Evolutionary conservation across 2,888 invertebrate species (phyloP), one percentile per base, ranked within the genome.

Genomic region (Meghimatium bilineatum): DNA sequence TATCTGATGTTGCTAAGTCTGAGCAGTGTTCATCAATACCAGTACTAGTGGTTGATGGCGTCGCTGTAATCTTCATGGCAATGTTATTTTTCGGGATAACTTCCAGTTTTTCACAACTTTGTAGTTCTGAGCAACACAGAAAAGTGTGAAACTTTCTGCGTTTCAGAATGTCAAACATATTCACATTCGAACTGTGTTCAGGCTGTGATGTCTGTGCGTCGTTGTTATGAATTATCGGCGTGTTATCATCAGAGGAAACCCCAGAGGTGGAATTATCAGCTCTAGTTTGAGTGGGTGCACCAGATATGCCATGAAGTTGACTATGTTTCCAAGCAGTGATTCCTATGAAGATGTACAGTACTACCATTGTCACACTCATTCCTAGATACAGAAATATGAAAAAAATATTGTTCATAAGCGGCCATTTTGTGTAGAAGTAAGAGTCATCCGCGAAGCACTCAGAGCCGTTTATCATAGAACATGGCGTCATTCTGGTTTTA

Each of bases 381-480:
- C n/a, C 34, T 0, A 81, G 32, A 63, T 71, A 74, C 5, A 81
- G 29, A 1, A 81, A 29, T 1, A 72, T 12, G n/a, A 75, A 74
- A 0, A 81, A 29, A 23, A 32, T 34, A 26, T 69, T 63, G 75
- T 72, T 81, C 17, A 81, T 0, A 6, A 52, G 34, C 1, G 81
- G 81, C 81, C 81, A 81, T 29, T 74, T 66, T 0, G 81, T 81
- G 81, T 74, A 12, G 34, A 38, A 29, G 81, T 63, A 81, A 2
- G 17, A 0, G 49, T 81, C 81, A 44, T 63, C 63, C 1, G 69
- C 52, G 23, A 36, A 52, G n/a, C 81, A 81, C 10, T 44, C 38
- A 34, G 38, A 56, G 26, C 81, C 81, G 6, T 74, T 3, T n/a
- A 81, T 72, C 1, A 44, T 60, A 14, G 72, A 44, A 60, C 67